A percentile compares a stretch with the other conserved stretches of the same genome.
These are phyloP conservation scores for Forbesichthys agassizii DNA, from an alignment of 2,113 vertebrate genomes.

Conservation along the genomic window DNA sequence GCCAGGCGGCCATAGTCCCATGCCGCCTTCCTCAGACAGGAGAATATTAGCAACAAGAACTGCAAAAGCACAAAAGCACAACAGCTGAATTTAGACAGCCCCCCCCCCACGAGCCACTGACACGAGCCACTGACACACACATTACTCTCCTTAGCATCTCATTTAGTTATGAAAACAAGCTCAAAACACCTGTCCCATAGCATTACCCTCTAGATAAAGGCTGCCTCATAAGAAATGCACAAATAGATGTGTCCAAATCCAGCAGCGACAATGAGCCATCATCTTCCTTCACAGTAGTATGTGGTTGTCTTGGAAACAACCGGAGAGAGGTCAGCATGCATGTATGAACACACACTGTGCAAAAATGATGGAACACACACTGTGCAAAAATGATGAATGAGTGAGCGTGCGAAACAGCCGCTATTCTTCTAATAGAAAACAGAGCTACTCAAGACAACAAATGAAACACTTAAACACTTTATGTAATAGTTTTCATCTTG, in stretches of 20 bases:
- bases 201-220: neutral
- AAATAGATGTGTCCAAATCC: slow-evolving; percentile 24
- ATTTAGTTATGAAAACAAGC: neutral
- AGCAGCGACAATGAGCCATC: slow-evolving; percentile 44
- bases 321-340: slow-evolving; percentile 61
- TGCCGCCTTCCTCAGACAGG: slow-evolving; percentile 94
- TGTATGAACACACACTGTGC: slow-evolving; percentile 39
- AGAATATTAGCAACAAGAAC: slow-evolving; percentile 89
- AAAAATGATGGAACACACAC: slow-evolving; percentile 45
- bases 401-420: slow-evolving; percentile 18
- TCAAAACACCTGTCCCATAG: neutral
- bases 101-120: neutral
- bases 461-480: neutral
- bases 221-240: neutral
- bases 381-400: slow-evolving; percentile 41
- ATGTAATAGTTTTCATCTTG: too few relatives aligned
- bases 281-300: slow-evolving; percentile 48
- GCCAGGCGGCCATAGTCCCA: slow-evolving; percentile 97
- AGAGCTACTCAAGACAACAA: neutral
- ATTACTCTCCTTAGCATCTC: neutral
- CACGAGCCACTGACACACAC: slow-evolving; percentile 9
- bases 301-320: slow-evolving; percentile 79
- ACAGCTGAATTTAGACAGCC: slow-evolving; percentile 1
- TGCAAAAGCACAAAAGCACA: slow-evolving; percentile 60
- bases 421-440: slow-evolving; percentile 14